These are phyloP conservation scores for Bubalus kerabau DNA, from an alignment of 2,113 vertebrate species.

Conservation along the genomic window DNA sequence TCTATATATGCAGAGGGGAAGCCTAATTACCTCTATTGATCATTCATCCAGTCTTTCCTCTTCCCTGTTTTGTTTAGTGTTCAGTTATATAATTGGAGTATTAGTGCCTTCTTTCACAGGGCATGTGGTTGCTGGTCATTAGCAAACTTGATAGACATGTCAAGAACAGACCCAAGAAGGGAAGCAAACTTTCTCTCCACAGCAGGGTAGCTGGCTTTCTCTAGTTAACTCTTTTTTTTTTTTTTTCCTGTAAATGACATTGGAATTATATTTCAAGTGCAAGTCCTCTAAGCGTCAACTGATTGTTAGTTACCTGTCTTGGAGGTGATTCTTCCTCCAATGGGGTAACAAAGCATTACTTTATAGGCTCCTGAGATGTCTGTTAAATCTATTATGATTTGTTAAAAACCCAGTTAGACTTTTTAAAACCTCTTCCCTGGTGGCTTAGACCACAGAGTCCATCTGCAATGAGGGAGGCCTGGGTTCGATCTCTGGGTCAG, in stretches of 20 bases:
- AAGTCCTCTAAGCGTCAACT: not conserved
- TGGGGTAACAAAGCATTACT: not conserved
- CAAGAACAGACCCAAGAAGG: not conserved
- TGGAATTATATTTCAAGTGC: not conserved
- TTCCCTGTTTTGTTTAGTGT: conserved; percentile 18
- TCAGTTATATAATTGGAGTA: conserved; percentile 5
- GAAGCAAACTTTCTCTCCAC: not conserved
- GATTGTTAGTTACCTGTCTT: not conserved
- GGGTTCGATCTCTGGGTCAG: not conserved
- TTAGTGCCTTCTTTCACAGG: not conserved
- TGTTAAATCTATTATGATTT: not conserved
- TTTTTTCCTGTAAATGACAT: not conserved
- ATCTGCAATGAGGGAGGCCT: not conserved
- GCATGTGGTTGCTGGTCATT: conserved; percentile 29
- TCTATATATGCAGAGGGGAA: not conserved
- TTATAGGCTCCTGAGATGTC: not conserved
- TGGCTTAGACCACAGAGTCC: not conserved
- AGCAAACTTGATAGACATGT: not conserved
- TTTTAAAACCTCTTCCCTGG: not conserved
- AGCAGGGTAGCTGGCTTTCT: not conserved
- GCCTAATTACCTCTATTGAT: conserved; percentile 44
- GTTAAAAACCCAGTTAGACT: not conserved
- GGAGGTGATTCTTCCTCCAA: not conserved
- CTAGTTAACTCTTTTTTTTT: not conserved
- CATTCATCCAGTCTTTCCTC: not conserved